phyloP scores from a whole-genome alignment of 2,888 invertebrate species.

The Monoplex corrugatus region DNA sequence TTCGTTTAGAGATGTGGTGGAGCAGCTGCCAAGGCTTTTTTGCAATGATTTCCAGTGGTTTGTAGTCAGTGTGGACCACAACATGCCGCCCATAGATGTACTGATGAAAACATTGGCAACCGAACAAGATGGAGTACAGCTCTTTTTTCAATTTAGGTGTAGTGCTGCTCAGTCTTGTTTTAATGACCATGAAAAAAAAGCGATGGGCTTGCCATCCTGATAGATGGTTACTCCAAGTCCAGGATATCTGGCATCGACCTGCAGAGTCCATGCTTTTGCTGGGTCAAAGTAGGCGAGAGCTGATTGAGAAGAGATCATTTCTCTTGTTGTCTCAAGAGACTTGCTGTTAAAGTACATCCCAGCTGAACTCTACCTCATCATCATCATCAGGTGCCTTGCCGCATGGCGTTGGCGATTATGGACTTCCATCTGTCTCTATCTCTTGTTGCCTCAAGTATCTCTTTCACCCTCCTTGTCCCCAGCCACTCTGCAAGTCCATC shows the following conservation, averaged over 20 bases:
- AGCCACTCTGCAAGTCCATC: too few species aligned
- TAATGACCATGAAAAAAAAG: constrained; percentile 52
- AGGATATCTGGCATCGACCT: constrained; percentile 32
- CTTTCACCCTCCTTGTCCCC: too few species aligned
- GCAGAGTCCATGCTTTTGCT: constrained; percentile 35
- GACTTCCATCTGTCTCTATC: too few species aligned
- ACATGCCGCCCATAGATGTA: constrained; percentile 32
- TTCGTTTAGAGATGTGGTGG: constrained; percentile 38
- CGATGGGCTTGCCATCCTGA: constrained; percentile 52
- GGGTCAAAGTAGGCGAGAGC: constrained; percentile 13
- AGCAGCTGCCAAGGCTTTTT: constrained; percentile 43
- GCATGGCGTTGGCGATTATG: too few species aligned
- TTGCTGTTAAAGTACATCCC: constrained; percentile 16
- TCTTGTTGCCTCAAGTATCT: too few species aligned
- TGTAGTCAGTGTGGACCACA: constrained; percentile 42
- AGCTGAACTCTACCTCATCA: constrained; percentile 32
- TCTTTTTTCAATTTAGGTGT: constrained; percentile 22
- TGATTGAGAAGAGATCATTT: background rate
- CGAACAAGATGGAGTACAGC: constrained; percentile 14
- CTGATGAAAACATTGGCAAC: constrained; percentile 25
- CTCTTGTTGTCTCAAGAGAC: background rate
- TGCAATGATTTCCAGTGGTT: constrained; percentile 45
- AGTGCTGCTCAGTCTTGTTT: background rate
- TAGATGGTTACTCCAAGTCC: constrained; percentile 55
- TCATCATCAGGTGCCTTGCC: too few species aligned